These are phyloP conservation scores for Mesorhabditis spiculigera DNA, from an alignment of 2,888 invertebrate genomes.

Conservation along the genomic window DNA sequence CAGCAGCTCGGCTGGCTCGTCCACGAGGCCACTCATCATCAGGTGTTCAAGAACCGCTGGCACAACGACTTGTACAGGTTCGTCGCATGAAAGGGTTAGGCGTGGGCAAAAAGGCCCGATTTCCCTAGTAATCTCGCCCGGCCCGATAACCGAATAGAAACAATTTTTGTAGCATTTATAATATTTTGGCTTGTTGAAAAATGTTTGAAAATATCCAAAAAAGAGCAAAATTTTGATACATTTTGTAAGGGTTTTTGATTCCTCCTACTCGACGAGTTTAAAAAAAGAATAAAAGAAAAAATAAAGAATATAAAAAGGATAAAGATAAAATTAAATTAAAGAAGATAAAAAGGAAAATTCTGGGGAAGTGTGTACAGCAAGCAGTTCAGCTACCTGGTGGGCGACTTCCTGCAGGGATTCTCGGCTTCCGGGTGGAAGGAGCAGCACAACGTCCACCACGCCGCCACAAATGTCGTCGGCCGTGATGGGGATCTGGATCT, in stretches of 20 bases:
- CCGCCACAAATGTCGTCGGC: conserved; percentile 54
- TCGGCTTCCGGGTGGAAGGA: conserved; percentile 56
- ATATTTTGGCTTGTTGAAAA: background rate
- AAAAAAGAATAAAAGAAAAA: too few relatives aligned
- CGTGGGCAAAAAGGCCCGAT: too few relatives aligned
- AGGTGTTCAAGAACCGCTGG: conserved; percentile 47
- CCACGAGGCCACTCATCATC: conserved; percentile 50
- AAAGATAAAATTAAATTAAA: background rate
- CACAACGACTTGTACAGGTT: conserved; percentile 38
- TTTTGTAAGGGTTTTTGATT: too few relatives aligned
- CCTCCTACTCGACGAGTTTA: too few relatives aligned
- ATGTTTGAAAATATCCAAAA: background rate
- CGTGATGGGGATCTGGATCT: conserved; percentile 56
- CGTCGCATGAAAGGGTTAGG: too few relatives aligned
- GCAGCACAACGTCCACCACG: conserved; percentile 55
- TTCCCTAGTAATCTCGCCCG: too few relatives aligned
- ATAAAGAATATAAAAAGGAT: background rate
- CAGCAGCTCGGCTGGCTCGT: conserved; percentile 49
- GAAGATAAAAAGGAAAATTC: too few relatives aligned
- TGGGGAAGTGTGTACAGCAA: too few relatives aligned
- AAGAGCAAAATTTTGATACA: too few relatives aligned
- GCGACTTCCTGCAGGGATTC: conserved; percentile 56
- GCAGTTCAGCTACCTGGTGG: conserved; percentile 48
- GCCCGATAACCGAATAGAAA: background rate
- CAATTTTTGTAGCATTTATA: background rate